A percentile compares a stretch with the other conserved stretches of the same genome.
These are phyloP conservation scores for Equus quagga DNA, from an alignment of 2,113 vertebrate genomes.

Conservation along the genomic window DNA sequence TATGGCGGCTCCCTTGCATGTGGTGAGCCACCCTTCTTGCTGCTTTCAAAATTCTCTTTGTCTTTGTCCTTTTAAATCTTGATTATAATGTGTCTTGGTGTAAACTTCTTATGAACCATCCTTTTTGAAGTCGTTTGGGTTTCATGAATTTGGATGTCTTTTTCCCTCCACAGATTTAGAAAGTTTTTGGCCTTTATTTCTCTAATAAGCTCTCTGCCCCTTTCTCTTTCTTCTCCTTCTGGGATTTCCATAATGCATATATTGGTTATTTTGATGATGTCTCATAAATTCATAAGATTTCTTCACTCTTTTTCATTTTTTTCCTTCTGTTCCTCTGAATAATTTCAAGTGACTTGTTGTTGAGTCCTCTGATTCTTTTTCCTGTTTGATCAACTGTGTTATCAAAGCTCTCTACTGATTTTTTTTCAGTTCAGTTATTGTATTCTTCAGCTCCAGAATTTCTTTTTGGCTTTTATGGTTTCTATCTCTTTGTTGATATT, in stretches of 20 bases:
- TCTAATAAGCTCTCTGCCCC: neutral
- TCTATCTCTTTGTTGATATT: neutral
- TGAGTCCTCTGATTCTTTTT: neutral
- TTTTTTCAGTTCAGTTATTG: neutral
- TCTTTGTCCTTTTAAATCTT: neutral
- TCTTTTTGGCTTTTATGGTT: neutral
- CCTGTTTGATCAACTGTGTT: neutral
- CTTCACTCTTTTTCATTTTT: neutral
- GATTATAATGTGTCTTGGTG: neutral
- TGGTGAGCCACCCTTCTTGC: neutral
- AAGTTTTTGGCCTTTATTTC: neutral
- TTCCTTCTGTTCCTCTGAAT: neutral
- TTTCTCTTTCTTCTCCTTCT: neutral
- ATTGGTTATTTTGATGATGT: neutral
- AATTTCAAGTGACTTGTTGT: neutral
- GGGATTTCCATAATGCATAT: neutral
- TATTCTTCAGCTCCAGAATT: neutral
- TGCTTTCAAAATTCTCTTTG: neutral
- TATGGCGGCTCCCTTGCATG: neutral
- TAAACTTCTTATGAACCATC: neutral
- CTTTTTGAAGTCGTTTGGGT: neutral
- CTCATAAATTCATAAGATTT: neutral
- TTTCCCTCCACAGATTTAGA: neutral
- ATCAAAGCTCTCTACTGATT: neutral
- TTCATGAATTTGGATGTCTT: neutral